A percentile compares a stretch with the other conserved stretches of the same genome.
Evolutionary conservation across 2,113 vertebrate species (phyloP).

Genomic region (Salvelinus namaycush): DNA sequence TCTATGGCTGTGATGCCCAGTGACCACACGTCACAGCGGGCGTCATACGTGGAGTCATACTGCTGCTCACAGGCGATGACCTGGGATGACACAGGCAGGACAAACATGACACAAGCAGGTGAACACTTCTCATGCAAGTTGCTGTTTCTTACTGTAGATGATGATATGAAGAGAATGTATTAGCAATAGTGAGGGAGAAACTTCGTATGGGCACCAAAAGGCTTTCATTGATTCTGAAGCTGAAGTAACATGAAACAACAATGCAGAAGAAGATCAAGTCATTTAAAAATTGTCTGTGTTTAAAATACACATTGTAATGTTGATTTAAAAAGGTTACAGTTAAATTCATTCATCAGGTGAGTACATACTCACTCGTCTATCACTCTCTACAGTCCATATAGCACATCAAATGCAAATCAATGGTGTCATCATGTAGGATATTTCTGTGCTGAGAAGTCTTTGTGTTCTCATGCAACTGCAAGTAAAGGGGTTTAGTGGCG

Average conservation of each 20-base stretch:
- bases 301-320: no score
- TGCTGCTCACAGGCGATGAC: slow-evolving; percentile 99
- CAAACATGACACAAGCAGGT: not conserved
- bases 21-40: slow-evolving; percentile 98
- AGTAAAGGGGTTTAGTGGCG: not conserved
- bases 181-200: not conserved
- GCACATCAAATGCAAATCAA: not conserved
- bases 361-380: not conserved
- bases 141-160: no score
- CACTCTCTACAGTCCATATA: not conserved
- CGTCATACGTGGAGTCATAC: slow-evolving; percentile 95
- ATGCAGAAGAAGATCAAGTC: no score
- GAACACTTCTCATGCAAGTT: not conserved
- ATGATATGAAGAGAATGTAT: not conserved
- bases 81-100: slow-evolving; percentile 65
- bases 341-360: no score
- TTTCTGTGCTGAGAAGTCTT: not conserved
- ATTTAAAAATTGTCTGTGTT: no score
- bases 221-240: slow-evolving; percentile 26
- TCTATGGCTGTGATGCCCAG: slow-evolving; percentile 98
- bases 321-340: no score
- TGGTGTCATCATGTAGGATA: not conserved
- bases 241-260: slow-evolving; percentile 13
- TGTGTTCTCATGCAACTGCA: not conserved
- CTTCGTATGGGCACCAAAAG: not conserved